These are phyloP conservation scores for Dermatophagoides farinae DNA, from an alignment of 1,140 invertebrate genomes.

Conservation along the genomic window DNA sequence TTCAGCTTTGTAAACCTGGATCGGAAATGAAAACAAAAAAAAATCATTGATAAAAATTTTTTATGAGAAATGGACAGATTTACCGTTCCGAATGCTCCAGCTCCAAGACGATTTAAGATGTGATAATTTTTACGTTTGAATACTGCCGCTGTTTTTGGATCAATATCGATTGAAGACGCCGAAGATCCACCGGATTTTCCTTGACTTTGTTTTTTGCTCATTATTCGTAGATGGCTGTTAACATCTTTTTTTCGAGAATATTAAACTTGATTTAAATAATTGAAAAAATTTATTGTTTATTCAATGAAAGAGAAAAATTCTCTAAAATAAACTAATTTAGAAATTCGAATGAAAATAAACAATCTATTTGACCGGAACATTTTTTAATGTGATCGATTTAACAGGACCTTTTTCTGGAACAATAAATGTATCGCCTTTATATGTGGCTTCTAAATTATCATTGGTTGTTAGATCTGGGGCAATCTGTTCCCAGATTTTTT, in stretches of 20 bases:
- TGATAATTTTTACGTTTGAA: slow-evolving; percentile 11
- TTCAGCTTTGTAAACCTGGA: neutral
- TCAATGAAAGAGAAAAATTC: neutral
- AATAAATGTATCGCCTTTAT: slow-evolving; percentile 9
- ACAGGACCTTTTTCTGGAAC: slow-evolving; percentile 8
- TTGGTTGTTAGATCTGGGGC: slow-evolving; percentile 12
- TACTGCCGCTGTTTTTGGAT: slow-evolving; percentile 12
- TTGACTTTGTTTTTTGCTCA: no score
- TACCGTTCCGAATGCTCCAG: slow-evolving; percentile 14
- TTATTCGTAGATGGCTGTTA: no score
- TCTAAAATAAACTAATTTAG: neutral
- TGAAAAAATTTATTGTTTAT: no score
- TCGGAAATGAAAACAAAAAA: no score
- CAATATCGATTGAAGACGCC: neutral
- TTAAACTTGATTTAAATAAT: no score
- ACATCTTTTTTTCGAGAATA: no score
- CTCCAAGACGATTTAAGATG: slow-evolving; percentile 1
- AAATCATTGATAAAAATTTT: neutral
- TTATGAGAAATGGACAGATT: neutral
- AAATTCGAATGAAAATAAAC: neutral
- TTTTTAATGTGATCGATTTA: slow-evolving; percentile 4
- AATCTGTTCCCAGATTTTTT: slow-evolving; percentile 39
- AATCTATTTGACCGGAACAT: slow-evolving; percentile 6
- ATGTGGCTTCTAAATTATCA: slow-evolving; percentile 1
- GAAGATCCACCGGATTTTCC: no score